Base-by-base conservation (phyloP, 2,888 invertebrate genomes). In the Hypolimnas misippus region DNA sequence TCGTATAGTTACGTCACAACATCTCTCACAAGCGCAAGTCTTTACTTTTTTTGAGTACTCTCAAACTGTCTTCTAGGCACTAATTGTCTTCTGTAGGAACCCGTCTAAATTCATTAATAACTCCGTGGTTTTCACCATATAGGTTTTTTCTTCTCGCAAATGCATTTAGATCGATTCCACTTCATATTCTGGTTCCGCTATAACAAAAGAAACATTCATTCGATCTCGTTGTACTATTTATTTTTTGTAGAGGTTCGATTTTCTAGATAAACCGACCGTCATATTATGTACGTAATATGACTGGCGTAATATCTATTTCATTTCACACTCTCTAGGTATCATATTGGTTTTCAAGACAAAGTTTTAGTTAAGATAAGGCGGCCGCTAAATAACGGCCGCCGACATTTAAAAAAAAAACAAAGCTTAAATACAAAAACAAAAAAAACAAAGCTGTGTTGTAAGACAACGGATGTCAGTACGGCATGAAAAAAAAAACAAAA, bases 111-210 rank as follows among this genome's bases (percentile, higher is more conserved):
- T 40, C 17, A 2, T 19, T 7, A n/a, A n/a, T 49, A 29, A 19
- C 5, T 29, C 8, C 8, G 7, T 16, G 17, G 49, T 29, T 49
- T 55, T 66, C 66, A 70, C 67, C 73, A 69, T 3, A 62, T 42
- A 60, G 66, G 53, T 57, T 67, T 68, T 62, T 78, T 70, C 73
- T 78, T 64, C 76, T 91, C 91, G 65, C 92, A 92, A 1, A 73
- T 68, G 68, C 92, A 92, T 68, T 88, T 91, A 85, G 81, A 86
- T 60, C 89, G 84, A 82, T 89, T 91, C 92, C 92, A 92, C 87
- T 77, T 83, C 88, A 87, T 84, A 86, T 81, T 84, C 81, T 76
- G 83, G 81, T 78, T 88, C 84, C 78, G 75, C 91, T 92, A 82
- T 82, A 91, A 89, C 83, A 87, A 90, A 66, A 67, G 61, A 74